These are phyloP conservation scores for Tylochromis polylepis DNA, from an alignment of 2,113 vertebrate species.

Conservation along the genomic window DNA sequence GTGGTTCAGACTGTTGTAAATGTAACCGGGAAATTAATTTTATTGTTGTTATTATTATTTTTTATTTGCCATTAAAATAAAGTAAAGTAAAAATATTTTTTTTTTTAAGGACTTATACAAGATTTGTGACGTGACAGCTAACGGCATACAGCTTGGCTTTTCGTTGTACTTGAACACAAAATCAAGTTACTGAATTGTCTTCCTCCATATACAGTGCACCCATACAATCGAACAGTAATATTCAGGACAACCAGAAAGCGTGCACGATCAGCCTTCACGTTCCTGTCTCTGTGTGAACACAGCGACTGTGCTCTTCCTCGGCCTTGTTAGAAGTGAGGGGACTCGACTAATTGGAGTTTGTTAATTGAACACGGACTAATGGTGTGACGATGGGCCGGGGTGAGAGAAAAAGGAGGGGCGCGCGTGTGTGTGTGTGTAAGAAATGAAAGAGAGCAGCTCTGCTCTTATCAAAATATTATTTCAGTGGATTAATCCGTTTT, in stretches of 20 bases:
- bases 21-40: background rate
- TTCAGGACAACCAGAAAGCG: background rate
- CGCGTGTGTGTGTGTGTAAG: background rate
- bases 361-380: conserved; percentile 64
- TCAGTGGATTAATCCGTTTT: conserved; percentile 78
- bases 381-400: conserved; percentile 33
- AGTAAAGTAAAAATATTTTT: too few relatives aligned
- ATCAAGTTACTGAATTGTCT: too few relatives aligned
- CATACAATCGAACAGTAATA: background rate
- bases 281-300: background rate
- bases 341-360: conserved; percentile 57
- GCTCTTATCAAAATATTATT: conserved; percentile 80
- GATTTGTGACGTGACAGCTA: background rate
- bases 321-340: conserved; percentile 41
- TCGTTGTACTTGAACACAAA: rapidly evolving
- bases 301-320: background rate
- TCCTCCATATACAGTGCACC: background rate
- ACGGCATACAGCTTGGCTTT: rapidly evolving
- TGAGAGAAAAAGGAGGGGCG: conserved; percentile 9
- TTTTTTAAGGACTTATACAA: too few relatives aligned
- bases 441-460: conserved; percentile 36
- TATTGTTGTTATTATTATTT: too few relatives aligned
- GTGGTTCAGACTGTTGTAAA: background rate
- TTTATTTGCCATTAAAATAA: background rate
- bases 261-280: background rate